These are phyloP conservation scores for Oryzias javanicus DNA, from an alignment of 2,113 vertebrate genomes.

Conservation along the genomic window DNA sequence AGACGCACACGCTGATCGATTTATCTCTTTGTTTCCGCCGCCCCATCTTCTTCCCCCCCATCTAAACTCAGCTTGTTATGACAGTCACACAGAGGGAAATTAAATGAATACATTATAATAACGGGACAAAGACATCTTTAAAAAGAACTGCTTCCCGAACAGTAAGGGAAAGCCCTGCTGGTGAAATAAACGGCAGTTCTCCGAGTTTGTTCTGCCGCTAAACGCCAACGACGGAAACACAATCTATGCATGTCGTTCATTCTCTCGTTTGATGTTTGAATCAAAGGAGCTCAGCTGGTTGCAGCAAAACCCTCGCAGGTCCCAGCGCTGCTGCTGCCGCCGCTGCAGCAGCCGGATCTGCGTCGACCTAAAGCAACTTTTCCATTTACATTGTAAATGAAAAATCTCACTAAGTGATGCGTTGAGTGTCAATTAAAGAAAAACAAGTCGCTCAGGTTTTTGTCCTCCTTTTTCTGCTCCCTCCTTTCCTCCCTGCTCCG, in stretches of 20 bases:
- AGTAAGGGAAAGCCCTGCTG: neutral
- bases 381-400: conserved; percentile 12
- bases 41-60: conserved; percentile 8
- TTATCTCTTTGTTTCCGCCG: conserved; percentile 42
- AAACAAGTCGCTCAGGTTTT: too few relatives aligned
- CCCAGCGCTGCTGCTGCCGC: conserved; percentile 41
- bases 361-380: conserved; percentile 1
- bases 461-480: neutral
- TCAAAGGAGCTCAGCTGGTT: conserved; percentile 61
- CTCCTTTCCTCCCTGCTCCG: neutral
- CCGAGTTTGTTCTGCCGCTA: conserved; percentile 34
- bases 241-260: conserved; percentile 29
- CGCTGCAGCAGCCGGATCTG: conserved; percentile 8
- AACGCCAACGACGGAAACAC: conserved; percentile 50
- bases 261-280: conserved; percentile 57
- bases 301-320: conserved; percentile 37
- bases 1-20: conserved; percentile 60
- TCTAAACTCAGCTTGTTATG: conserved; percentile 22
- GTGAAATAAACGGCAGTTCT: conserved; percentile 1
- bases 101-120: conserved; percentile 31
- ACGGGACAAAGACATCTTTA: conserved; percentile 11
- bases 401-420: neutral
- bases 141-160: neutral
- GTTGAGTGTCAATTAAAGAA: too few relatives aligned
- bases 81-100: conserved; percentile 33